A percentile compares a stretch with the other conserved stretches of the same genome.
phyloP scores from a whole-genome alignment of 2,113 vertebrate genomes.

The Phyllostomus hastatus region DNA sequence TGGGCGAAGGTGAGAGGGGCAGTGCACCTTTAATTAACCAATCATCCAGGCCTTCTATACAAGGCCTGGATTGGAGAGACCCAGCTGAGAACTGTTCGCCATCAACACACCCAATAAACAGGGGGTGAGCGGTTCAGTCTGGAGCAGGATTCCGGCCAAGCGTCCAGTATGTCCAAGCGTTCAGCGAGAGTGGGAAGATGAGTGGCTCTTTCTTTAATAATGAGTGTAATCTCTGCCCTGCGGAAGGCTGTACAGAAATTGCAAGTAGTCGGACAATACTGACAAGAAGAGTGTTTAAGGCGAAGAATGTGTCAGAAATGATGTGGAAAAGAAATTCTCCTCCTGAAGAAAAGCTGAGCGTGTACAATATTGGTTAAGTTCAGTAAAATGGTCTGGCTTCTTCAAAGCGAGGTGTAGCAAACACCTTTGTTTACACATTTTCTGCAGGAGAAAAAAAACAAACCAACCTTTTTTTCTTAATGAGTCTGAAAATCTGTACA shows the following conservation, averaged over 20 bases:
- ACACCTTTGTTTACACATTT: neutral
- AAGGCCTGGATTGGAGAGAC: neutral
- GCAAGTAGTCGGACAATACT: neutral
- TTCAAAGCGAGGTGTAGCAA: neutral
- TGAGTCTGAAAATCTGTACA: neutral
- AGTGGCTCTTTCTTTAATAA: neutral
- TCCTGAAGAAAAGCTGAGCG: neutral
- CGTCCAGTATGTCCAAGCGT: fast-evolving
- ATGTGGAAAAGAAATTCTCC: neutral
- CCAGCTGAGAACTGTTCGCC: neutral
- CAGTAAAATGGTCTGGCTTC: neutral
- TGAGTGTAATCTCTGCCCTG: neutral
- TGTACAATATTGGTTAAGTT: neutral
- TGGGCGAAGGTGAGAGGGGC: neutral
- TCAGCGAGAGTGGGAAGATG: neutral
- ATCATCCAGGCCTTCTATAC: no score
- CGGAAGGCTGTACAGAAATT: neutral
- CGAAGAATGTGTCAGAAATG: neutral
- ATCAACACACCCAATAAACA: neutral
- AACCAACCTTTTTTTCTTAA: neutral
- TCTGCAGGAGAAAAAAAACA: neutral
- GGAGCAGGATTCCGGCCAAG: neutral
- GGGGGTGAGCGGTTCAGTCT: neutral
- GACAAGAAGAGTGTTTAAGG: neutral
- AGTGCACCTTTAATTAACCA: neutral